Evolutionary conservation across 2,113 vertebrate species (phyloP), one percentile per base, ranked within the genome.

Genomic region (Euleptes europaea): DNA sequence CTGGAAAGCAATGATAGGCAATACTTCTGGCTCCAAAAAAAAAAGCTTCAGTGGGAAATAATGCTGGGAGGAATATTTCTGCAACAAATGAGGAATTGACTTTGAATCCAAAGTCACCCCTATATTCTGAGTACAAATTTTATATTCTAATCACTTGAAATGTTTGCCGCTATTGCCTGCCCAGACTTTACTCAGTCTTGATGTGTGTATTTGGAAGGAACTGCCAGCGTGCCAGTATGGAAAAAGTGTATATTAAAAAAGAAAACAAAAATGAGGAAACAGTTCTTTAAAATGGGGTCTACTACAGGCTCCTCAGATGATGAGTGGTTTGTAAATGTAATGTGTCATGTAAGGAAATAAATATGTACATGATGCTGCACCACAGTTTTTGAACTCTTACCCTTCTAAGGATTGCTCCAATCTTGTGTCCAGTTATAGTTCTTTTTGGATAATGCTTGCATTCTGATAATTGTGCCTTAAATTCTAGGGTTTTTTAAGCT

Each of bases 141-240:
- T 78, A 87, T 84, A 92, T 86, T 80, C n/a, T 71, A 26, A 78
- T 82, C 65, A n/a, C 65, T 88, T 90, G 86, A 87, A 88, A 8
- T 80, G 73, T n/a, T n/a, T n/a, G 84, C 73, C 89, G 85, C 2
- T 87, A 65, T 83, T 66, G 1, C 78, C 91, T 82, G 82, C 79
- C 80, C 57, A 60, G 57, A 63, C 60, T 63, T 63, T 2, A 63
- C 23, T 63, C 60, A 63, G 10, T 63, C 60, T 63, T 63, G 60
- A 7, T 40, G 21, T 42, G 35, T 2, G 6, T 40, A 23, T 42
- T 40, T 42, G 38, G 70, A 38, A 42, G 35, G 69, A 14, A 70
- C 33, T 7, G 69, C 14, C 33, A 38, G 69, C 21, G 69, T 71
- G 33, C 17, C 17, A 42, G 38, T 73, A 26, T 31, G 35, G 5